Conservation (phyloP, 2,888 invertebrate genomes). For the Mellilla xanthometata region DNA sequence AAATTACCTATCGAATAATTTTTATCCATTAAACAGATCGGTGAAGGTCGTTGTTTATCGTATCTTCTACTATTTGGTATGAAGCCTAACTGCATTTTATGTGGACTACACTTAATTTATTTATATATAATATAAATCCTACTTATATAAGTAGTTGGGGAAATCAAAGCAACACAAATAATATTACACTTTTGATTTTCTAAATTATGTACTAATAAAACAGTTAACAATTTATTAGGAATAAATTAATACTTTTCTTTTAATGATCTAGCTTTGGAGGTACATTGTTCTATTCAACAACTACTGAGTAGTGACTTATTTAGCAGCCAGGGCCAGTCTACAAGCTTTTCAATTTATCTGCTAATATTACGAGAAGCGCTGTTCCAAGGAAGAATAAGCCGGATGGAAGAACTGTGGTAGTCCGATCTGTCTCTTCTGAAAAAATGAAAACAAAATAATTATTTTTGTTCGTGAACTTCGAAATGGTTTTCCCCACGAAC, state of each 20-base stretch:
- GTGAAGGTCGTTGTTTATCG: too few relatives aligned
- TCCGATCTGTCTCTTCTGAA: constrained; percentile 64
- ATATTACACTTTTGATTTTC: constrained; percentile 33
- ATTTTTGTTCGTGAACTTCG: too few relatives aligned
- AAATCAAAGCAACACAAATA: too few relatives aligned
- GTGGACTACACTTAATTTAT: too few relatives aligned
- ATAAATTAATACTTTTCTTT: constrained; percentile 66
- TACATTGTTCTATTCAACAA: constrained; percentile 42
- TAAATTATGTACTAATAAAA: constrained; percentile 47
- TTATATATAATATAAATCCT: too few relatives aligned
- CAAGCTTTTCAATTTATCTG: constrained; percentile 68
- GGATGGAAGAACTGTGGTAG: constrained; percentile 62
- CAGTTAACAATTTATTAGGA: constrained; percentile 47
- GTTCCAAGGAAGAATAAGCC: constrained; percentile 76
- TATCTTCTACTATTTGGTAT: too few relatives aligned
- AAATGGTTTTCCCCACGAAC: too few relatives aligned
- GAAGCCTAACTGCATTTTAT: too few relatives aligned
- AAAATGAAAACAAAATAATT: constrained; percentile 25
- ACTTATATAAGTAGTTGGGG: too few relatives aligned
- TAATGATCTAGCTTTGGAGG: constrained; percentile 53
- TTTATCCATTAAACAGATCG: too few relatives aligned
- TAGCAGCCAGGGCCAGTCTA: constrained; percentile 42
- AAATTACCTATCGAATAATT: too few relatives aligned
- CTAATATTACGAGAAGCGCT: constrained; percentile 69
- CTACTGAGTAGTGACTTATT: constrained; percentile 42